Base-by-base conservation (phyloP, 2,113 vertebrate species). In the Anoplopoma fimbria region DNA sequence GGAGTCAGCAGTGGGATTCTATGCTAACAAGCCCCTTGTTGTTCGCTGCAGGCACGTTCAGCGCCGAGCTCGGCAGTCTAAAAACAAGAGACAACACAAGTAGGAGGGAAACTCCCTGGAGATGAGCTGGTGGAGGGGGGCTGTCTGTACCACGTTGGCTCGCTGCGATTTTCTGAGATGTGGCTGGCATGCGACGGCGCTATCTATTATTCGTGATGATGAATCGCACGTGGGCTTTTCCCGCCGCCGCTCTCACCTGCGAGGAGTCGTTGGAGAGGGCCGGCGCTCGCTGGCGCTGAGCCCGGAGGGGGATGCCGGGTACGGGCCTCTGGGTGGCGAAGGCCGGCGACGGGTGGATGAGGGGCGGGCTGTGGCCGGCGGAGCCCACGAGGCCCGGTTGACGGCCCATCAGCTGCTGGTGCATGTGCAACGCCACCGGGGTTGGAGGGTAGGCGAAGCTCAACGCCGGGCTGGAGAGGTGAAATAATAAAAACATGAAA, bases 381-480 rank as follows among this genome's bases (percentile, higher is more conserved):
- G 98, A 99, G 76, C 97, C 96, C 83, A 99, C 96, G 42, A 99
- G 86, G 76, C 96, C 96, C 68, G 98, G 97, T 31, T 99, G 98
- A 6, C 98, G 96, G 84, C 97, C 96, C 76, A 99, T 94, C 83
- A 99, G 96, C 91, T 99, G 97, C 77, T 98, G 98, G 92, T 99
- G 98, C 96, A 99, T 96, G 60, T 99, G 98, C 87, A 99, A 94
- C 53, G 98, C 97, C 80, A 99, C 96, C 0, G 98, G 98, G 14
- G 97, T 98, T 1, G 98, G 96, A 87, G 97, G 97, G 90, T 99
- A 99, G 78, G 98, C 96, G 78, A 99, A 99, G 91, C 97, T 98
- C 89, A 99, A 76, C 23, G 97, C 97, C 4, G 98, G 98, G 91
- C 98, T 99, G 89, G 33, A 83, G 67, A 38, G 55, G 63, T 62